These are phyloP conservation scores for Phrynosoma blainvillii DNA, from an alignment of 2,113 vertebrate genomes.

Conservation along the genomic window DNA sequence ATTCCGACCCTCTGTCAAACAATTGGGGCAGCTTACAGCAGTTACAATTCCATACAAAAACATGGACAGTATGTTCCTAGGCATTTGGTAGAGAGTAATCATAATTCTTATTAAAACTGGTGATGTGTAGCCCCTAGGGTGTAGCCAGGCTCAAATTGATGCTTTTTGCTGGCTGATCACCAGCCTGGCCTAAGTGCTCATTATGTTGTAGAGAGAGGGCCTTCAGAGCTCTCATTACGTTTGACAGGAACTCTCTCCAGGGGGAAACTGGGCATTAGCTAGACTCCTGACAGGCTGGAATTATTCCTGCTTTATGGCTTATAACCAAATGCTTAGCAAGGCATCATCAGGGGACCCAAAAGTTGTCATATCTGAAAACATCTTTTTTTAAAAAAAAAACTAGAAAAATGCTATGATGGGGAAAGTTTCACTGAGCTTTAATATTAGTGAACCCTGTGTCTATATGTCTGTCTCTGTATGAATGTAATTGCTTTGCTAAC, in stretches of 20 bases:
- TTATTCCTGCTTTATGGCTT: conserved; percentile 87
- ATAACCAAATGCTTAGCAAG: conserved; percentile 85
- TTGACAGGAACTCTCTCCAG: conserved; percentile 89
- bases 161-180: conserved; percentile 87
- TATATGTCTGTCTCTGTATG: conserved; percentile 29
- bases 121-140: conserved; percentile 83
- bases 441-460: conserved; percentile 65
- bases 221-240: conserved; percentile 86
- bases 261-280: conserved; percentile 86
- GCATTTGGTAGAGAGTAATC: conserved; percentile 83
- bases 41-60: not conserved
- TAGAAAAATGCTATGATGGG: conserved; percentile 69
- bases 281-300: conserved; percentile 87
- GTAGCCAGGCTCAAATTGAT: conserved; percentile 84
- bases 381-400: conserved; percentile 77
- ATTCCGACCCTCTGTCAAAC: too few species aligned
- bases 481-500: not conserved
- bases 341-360: conserved; percentile 81
- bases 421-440: conserved; percentile 66
- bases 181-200: conserved; percentile 86
- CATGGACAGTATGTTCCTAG: conserved; percentile 73
- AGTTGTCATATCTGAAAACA: conserved; percentile 88
- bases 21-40: too few species aligned
- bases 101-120: conserved; percentile 88
- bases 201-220: conserved; percentile 88